Percentiles rank a stretch among this genome's conserved stretches.
phyloP scores from a whole-genome alignment of 2,797 vertebrate genomes.

The Clarias laeviceps region DNA sequence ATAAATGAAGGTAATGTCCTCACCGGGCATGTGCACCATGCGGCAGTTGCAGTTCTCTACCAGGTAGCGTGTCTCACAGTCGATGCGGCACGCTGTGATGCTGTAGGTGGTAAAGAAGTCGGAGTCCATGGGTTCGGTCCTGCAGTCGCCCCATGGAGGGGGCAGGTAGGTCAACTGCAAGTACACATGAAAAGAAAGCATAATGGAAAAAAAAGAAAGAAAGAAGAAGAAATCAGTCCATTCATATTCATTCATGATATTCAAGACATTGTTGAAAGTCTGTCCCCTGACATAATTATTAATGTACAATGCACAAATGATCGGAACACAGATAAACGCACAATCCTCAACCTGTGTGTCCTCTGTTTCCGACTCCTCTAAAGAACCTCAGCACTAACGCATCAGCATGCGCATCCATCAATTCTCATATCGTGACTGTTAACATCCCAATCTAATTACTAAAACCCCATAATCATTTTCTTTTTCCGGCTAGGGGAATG shows the following conservation, averaged over 20 bases:
- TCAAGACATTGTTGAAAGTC: not conserved
- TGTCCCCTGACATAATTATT: not conserved
- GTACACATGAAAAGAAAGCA: not conserved
- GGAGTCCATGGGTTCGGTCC: slow-evolving; percentile 85
- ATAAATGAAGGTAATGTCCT: slow-evolving; percentile 38
- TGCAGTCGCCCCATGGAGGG: slow-evolving; percentile 96
- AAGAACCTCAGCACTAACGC: slow-evolving; percentile 6
- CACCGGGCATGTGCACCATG: slow-evolving; percentile 99
- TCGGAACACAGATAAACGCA: not conserved
- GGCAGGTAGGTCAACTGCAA: slow-evolving; percentile 92
- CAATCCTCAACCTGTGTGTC: not conserved
- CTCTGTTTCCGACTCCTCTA: slow-evolving; percentile 2
- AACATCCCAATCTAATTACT: slow-evolving; percentile 33
- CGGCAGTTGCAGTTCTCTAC: slow-evolving; percentile 99
- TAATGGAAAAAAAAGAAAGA: slow-evolving; percentile 19
- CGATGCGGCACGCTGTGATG: slow-evolving; percentile 95
- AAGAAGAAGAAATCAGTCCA: not conserved
- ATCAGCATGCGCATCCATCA: slow-evolving; percentile 40
- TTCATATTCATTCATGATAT: not conserved
- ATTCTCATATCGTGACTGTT: slow-evolving; percentile 38
- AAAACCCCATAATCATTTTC: slow-evolving; percentile 24
- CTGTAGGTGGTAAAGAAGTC: slow-evolving; percentile 97
- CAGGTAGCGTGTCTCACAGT: slow-evolving; percentile 97
- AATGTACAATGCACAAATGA: not conserved
- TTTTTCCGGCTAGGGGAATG: not conserved